These are phyloP conservation scores for Epicampocera succincta DNA, from an alignment of 2,888 invertebrate genomes.

Conservation along the genomic window DNA sequence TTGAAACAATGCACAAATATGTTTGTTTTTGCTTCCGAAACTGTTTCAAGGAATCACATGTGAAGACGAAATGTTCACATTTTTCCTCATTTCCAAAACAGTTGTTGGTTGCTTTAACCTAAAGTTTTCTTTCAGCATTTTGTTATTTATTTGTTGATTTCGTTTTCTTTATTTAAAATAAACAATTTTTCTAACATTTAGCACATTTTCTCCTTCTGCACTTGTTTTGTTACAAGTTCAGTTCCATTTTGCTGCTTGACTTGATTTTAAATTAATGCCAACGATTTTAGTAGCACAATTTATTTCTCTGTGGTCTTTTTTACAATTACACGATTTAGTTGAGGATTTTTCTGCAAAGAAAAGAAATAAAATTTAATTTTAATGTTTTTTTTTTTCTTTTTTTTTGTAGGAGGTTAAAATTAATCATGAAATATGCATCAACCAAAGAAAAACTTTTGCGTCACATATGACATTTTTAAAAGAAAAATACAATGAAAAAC, in stretches of 20 bases:
- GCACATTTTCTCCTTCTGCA: background rate
- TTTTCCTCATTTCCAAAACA: conserved; percentile 1
- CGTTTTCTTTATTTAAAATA: conserved; percentile 9
- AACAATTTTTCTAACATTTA: conserved; percentile 31
- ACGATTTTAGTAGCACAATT: conserved; percentile 13
- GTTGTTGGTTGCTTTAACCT: conserved; percentile 1
- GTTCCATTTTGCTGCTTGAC: conserved; percentile 52
- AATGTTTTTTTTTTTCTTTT: too few relatives aligned
- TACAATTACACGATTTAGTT: background rate
- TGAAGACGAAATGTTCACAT: conserved; percentile 18
- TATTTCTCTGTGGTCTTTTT: conserved; percentile 5
- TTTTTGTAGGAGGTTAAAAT: background rate
- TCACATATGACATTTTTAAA: too few relatives aligned
- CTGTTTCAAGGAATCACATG: conserved; percentile 41
- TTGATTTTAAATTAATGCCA: conserved; percentile 60
- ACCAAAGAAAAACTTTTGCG: too few relatives aligned
- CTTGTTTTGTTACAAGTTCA: conserved; percentile 37
- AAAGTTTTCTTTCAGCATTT: conserved; percentile 4
- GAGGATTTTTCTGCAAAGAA: conserved; percentile 18
- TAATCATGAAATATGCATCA: conserved; percentile 24
- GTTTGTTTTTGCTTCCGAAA: conserved; percentile 1
- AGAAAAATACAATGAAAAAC: too few relatives aligned
- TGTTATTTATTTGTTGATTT: conserved; percentile 17
- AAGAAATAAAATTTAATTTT: conserved; percentile 2
- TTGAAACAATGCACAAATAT: conserved; percentile 10